Evolutionary conservation across 2,113 vertebrate species (phyloP).

Genomic region (Fulica atra): DNA sequence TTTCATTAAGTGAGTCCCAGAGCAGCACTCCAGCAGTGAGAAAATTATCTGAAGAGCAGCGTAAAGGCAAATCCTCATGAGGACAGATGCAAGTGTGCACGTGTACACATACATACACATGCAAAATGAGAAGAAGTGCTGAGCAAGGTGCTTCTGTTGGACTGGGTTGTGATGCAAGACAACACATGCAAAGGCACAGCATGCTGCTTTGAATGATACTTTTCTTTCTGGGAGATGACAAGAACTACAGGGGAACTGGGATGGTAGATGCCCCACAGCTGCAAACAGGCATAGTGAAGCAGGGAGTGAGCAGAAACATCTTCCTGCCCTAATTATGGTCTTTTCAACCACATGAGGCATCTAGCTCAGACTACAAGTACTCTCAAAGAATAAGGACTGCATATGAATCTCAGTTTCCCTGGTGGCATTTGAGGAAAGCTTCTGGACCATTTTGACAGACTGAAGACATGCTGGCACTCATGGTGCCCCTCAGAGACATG

Average conservation of each 20-base stretch:
- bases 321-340: not conserved
- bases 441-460: not conserved
- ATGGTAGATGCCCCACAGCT: not conserved
- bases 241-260: not conserved
- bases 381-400: not conserved
- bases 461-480: not conserved
- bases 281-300: not conserved
- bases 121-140: not conserved
- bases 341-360: not conserved
- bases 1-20: not conserved
- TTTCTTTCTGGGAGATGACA: not conserved
- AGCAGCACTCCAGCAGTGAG: not conserved
- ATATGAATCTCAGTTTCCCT: not conserved
- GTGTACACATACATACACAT: not conserved
- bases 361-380: not conserved
- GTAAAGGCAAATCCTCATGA: not conserved
- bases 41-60: not conserved
- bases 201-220: not conserved
- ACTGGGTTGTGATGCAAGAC: not conserved
- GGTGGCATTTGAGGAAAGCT: not conserved
- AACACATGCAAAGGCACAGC: not conserved
- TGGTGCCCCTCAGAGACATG: not conserved
- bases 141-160: not conserved
- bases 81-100: not conserved
- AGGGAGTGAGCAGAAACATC: not conserved